Evolutionary conservation across 2,888 invertebrate species (phyloP).

Genomic region (Smittia sp.): DNA sequence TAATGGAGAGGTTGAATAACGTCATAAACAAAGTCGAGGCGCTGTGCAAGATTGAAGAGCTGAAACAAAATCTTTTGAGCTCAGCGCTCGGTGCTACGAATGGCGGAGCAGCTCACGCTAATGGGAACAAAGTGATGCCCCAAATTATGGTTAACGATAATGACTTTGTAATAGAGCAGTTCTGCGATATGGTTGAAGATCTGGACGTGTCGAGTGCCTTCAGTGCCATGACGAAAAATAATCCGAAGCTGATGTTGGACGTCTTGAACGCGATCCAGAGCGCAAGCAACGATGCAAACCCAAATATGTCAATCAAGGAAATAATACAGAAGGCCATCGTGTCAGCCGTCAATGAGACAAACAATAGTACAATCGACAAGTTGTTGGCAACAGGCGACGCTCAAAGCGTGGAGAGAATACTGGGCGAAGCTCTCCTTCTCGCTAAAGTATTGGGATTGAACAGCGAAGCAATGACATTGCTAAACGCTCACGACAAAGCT

Average conservation of each 20-base stretch:
- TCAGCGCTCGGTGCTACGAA: constrained; percentile 4
- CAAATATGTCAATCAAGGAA: constrained; percentile 58
- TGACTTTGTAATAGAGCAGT: constrained; percentile 17
- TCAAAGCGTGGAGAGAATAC: constrained; percentile 50
- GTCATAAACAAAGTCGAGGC: constrained; percentile 33
- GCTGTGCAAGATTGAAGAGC: constrained; percentile 27
- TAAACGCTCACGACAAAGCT: neutral
- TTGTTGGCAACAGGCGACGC: constrained; percentile 11
- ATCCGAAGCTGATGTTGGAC: constrained; percentile 48
- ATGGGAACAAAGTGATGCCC: neutral
- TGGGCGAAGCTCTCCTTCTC: constrained; percentile 66
- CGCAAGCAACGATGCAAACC: constrained; percentile 55
- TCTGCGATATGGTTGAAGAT: constrained; percentile 57
- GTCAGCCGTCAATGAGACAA: constrained; percentile 62
- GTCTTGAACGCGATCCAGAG: constrained; percentile 60
- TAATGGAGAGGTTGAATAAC: constrained; percentile 33
- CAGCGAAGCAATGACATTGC: constrained; percentile 28
- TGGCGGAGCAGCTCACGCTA: neutral
- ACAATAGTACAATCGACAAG: constrained; percentile 52
- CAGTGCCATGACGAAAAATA: constrained; percentile 43
- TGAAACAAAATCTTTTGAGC: constrained; percentile 39
- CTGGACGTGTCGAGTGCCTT: constrained; percentile 66
- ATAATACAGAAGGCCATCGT: constrained; percentile 67
- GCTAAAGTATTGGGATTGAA: constrained; percentile 67
- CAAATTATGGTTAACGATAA: constrained; percentile 32